These are phyloP conservation scores for Wiebesia pumilae DNA, from an alignment of 1,140 invertebrate species.

Conservation along the genomic window DNA sequence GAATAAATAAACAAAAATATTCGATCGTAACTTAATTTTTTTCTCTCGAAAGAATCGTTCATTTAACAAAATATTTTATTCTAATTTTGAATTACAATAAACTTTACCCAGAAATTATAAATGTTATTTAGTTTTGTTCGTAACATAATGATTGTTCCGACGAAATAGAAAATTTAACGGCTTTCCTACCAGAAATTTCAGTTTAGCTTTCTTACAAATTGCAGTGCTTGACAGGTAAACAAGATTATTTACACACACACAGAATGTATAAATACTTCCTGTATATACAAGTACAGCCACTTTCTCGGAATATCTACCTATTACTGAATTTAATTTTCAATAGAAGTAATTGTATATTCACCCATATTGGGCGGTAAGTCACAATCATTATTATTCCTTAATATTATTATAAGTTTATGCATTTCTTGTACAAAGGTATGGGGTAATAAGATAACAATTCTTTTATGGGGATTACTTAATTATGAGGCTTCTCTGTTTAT, in stretches of 20 bases:
- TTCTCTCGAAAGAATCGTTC: too few relatives aligned
- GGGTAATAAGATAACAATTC: too few relatives aligned
- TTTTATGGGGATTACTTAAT: too few relatives aligned
- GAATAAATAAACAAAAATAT: too few relatives aligned
- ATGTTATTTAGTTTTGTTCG: not conserved
- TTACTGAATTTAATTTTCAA: not conserved
- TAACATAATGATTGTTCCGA: not conserved
- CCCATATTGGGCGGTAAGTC: not conserved
- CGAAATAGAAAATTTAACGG: not conserved
- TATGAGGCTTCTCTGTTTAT: not conserved
- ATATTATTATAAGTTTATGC: not conserved
- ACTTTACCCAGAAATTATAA: not conserved
- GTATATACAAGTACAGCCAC: not conserved
- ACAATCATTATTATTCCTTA: slow-evolving; percentile 9
- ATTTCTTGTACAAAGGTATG: too few relatives aligned
- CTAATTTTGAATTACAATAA: not conserved
- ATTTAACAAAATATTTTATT: too few relatives aligned
- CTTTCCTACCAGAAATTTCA: not conserved
- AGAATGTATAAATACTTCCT: not conserved
- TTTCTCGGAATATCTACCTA: not conserved
- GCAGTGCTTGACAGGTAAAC: not conserved
- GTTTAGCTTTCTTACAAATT: not conserved
- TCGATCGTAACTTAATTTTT: too few relatives aligned
- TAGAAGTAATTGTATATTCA: not conserved
- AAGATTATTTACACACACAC: not conserved